Percentiles rank a stretch among this genome's conserved stretches.
phyloP scores from a whole-genome alignment of 2,113 vertebrate genomes.

The Alexandromys fortis region DNA sequence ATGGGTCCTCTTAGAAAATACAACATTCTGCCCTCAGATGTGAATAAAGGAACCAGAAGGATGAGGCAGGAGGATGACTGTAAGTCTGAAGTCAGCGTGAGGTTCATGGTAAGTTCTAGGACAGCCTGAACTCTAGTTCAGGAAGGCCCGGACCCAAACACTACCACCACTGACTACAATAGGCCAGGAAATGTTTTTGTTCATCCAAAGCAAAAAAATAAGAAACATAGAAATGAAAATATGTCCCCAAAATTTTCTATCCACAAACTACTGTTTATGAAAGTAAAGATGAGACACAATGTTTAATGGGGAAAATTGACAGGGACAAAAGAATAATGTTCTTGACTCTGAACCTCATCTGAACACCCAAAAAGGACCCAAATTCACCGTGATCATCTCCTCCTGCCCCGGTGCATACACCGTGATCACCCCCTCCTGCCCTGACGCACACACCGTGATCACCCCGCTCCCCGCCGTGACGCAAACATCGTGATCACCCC shows the following conservation, averaged over 20 bases:
- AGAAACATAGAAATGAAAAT: not conserved
- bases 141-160: not conserved
- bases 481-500: too few relatives aligned
- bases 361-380: not conserved
- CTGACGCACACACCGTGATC: not conserved
- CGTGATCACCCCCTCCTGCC: too few relatives aligned
- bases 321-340: not conserved
- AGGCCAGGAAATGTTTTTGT: not conserved
- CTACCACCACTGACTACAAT: not conserved
- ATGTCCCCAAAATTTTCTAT: not conserved
- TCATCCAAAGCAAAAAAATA: constrained; percentile 22
- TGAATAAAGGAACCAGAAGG: not conserved
- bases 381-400: not conserved
- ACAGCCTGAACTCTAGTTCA: not conserved
- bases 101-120: not conserved
- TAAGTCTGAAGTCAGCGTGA: not conserved
- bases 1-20: not conserved
- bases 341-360: not conserved
- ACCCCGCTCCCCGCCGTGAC: not conserved
- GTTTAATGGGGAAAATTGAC: not conserved
- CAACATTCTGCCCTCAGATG: not conserved
- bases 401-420: too few relatives aligned
- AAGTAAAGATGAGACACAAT: not conserved
- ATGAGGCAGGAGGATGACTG: not conserved
- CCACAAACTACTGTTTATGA: constrained; percentile 17